Evolutionary conservation across 64 coral and sea anemone species (phyloP).

Genomic region (Orbicella faveolata): DNA sequence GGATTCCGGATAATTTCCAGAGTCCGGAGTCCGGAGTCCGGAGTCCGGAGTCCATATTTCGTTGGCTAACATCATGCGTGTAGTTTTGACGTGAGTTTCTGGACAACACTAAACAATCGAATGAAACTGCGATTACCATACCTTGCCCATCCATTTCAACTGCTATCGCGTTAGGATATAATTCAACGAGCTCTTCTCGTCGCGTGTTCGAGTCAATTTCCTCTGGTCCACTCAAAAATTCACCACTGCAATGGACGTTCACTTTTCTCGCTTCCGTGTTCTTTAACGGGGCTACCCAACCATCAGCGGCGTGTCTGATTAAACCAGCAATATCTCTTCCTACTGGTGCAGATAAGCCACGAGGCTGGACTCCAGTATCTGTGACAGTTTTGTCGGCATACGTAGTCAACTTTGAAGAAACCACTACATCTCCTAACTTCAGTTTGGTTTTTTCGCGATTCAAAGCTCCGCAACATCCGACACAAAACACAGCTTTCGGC

Average conservation of each 20-base stretch:
- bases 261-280: conserved; percentile 7
- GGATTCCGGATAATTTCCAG: no score
- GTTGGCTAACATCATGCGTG: no score
- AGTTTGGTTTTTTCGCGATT: neutral
- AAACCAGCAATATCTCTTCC: neutral
- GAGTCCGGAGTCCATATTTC: no score
- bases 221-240: conserved; percentile 53
- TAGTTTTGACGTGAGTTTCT: no score
- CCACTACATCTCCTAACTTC: conserved; percentile 24
- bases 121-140: neutral
- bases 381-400: conserved; percentile 13
- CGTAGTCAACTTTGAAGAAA: conserved; percentile 14
- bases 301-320: conserved; percentile 1
- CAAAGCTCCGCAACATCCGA: conserved; percentile 1
- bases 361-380: neutral
- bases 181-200: conserved; percentile 10
- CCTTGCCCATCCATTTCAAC: conserved; percentile 59
- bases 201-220: neutral
- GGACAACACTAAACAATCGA: no score
- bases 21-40: no score
- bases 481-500: conserved; percentile 15
- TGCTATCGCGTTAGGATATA: conserved; percentile 40
- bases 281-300: conserved; percentile 36
- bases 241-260: conserved; percentile 14
- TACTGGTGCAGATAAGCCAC: neutral